phyloP scores from a whole-genome alignment of 2,888 invertebrate genomes.

The Nomada goodeniana region DNA sequence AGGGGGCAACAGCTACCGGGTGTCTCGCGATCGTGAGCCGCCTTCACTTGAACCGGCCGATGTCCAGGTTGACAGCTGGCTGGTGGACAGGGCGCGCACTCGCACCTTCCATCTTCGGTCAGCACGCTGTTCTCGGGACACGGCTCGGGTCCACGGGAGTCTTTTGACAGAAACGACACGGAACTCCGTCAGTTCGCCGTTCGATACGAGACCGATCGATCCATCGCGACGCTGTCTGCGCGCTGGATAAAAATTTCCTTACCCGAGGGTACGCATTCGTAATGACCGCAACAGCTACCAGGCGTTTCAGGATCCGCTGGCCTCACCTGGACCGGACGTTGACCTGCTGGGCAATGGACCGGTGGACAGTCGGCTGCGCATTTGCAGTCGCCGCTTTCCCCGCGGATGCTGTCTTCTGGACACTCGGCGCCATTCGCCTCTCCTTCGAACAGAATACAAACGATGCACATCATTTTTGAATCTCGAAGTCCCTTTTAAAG shows the following conservation, averaged over 20 bases:
- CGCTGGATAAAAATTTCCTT: slow-evolving; percentile 36
- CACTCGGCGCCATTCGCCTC: slow-evolving; percentile 63
- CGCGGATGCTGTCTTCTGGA: slow-evolving; percentile 78
- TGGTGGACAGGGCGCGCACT: slow-evolving; percentile 78
- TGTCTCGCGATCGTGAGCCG: slow-evolving; percentile 70
- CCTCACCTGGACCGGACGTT: slow-evolving; percentile 74
- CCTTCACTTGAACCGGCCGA: slow-evolving; percentile 76
- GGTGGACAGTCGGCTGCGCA: slow-evolving; percentile 78
- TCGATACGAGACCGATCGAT: too few species aligned
- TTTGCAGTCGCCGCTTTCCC: slow-evolving; percentile 77
- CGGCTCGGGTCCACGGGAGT: slow-evolving; percentile 39
- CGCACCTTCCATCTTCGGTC: slow-evolving; percentile 78
- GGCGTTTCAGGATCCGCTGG: slow-evolving; percentile 74
- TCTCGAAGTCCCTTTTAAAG: neutral
- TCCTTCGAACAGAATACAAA: slow-evolving; percentile 59
- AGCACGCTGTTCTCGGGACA: slow-evolving; percentile 80
- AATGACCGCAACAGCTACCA: slow-evolving; percentile 80
- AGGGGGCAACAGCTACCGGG: slow-evolving; percentile 81
- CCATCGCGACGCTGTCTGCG: too few species aligned
- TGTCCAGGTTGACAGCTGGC: slow-evolving; percentile 75
- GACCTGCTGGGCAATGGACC: slow-evolving; percentile 73
- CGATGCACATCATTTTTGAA: neutral
- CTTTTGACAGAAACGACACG: slow-evolving; percentile 24
- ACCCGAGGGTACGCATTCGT: slow-evolving; percentile 75
- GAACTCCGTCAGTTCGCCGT: neutral